Base-by-base conservation (phyloP, 1,140 invertebrate species). In the Lordiphosa mommai region DNA sequence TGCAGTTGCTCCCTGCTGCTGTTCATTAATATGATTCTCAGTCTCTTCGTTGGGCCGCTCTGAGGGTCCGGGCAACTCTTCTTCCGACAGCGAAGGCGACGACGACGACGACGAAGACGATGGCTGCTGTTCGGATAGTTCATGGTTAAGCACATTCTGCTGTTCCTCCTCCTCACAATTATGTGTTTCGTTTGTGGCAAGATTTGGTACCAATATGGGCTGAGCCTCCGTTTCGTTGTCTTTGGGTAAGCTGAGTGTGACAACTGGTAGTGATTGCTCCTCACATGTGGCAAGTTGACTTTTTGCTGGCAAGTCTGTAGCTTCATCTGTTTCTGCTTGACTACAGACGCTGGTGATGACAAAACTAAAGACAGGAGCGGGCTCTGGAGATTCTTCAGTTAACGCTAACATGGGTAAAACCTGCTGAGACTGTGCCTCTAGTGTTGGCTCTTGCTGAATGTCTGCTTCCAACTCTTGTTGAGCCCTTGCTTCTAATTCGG, bases 11-110 rank as follows among this genome's bases (percentile, higher is more conserved):
- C 52, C 43, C 27, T 61, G 60, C 40, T 79, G 55, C 20, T 84
- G 67, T 41, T 87, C 86, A 40, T 88, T 88, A 38, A 87, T 70
- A 33, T 61, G 69, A 52, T 88, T 88, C 53, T 88, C 86, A 61
- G 80, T 79, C 69, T 84, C 86, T 77, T 88, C 86, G 9, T 51
- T 64, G n/a, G 66, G 48, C 38, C 61, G 29, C 2, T 23, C 5
- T 9, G 56, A 52, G 2, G 38, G 16, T 14, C 37, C 46, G 12
- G 52, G 30, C n/a, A 17, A 4, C 20, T 37, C 10, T 3, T 32
- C 16, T 9, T 41, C 48, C 13, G 32, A 27, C 30, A 5, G 16
- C 7, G 4, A 2, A 12, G 37, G n/a, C 20, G 43, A 17, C 29
- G 33, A 48, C 7, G 27, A 3, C 49, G 1, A 34, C 47, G 1